Percentiles rank a stretch among this genome's conserved stretches.
Evolutionary conservation across 2,797 vertebrate species (phyloP).

Genomic region (Micromesistius poutassou): DNA sequence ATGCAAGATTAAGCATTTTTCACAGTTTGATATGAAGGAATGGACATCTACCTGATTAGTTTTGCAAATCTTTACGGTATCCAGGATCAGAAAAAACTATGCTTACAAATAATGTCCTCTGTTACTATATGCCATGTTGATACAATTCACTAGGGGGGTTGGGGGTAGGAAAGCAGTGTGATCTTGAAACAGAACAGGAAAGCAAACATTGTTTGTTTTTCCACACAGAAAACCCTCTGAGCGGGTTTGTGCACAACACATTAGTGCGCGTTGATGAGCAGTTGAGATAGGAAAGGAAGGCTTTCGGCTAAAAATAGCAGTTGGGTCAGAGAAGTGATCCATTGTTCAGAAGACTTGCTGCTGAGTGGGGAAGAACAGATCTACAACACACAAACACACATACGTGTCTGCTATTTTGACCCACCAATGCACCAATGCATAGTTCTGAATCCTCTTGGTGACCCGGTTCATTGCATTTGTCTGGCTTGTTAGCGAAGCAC

Average conservation of each 20-base stretch:
- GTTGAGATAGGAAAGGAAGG: slow-evolving; percentile 23
- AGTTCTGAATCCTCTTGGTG: background rate
- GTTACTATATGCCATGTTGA: background rate
- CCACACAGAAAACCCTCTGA: background rate
- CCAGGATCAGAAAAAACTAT: slow-evolving; percentile 21
- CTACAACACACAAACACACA: background rate
- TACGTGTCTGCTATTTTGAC: background rate
- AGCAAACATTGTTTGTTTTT: background rate
- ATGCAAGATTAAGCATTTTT: slow-evolving; percentile 12
- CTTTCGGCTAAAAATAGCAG: slow-evolving; percentile 45
- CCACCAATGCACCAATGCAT: too few species aligned
- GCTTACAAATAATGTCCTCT: slow-evolving; percentile 8
- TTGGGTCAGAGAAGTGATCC: slow-evolving; percentile 37
- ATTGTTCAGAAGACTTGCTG: slow-evolving; percentile 3
- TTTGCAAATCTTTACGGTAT: background rate
- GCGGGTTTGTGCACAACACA: slow-evolving; percentile 26
- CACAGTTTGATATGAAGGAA: background rate
- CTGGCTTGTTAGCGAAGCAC: background rate
- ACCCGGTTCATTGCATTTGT: background rate
- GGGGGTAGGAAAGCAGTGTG: background rate
- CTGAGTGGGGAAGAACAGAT: background rate
- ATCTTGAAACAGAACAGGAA: slow-evolving; percentile 1
- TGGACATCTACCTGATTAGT: background rate
- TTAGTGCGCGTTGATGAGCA: slow-evolving; percentile 12
- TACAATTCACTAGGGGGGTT: background rate